Base-by-base conservation (phyloP, 2,113 vertebrate genomes). In the Fukomys damarensis region DNA sequence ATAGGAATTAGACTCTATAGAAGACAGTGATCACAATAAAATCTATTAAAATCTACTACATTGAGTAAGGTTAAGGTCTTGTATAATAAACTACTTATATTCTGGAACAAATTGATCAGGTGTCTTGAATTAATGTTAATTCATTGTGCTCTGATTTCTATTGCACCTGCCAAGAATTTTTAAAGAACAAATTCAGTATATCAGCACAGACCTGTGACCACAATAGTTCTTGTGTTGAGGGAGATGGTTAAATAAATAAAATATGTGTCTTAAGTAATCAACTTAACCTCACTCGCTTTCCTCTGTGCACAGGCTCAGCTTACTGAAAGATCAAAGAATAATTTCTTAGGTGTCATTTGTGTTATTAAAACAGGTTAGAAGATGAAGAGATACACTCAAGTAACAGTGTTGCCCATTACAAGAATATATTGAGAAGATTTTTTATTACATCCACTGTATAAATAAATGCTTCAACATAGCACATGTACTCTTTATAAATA, bases 261-360 rank as follows among this genome's bases (percentile, higher is more conserved):
- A 95, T 77, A 59, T 89, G 14, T 95, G 9, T 93, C 86, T 96
- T 97, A 84, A 96, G 32, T 90, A 96, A 97, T 97, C 49, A 94
- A 5, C 96, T 98, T 97, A 98, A 96, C n/a, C 76, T 97, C 49
- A 81, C 93, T 96, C 74, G 76, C 72, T 76, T 97, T 97, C 54
- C 41, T 86, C 32, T 96, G 52, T 96, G 32, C 52, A 91, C 63
- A 97, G 63, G 46, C 30, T 98, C 95, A 83, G 95, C 97, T 97
- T 97, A 95, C 82, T 97, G 92, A 96, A 93, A 97, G 92, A 97
- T 95, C 46, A 96, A 98, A 56, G 43, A 97, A 96, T 94, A 96
- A 97, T 96, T 93, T 97, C 38, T 96, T 91, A 49, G 32, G 2
- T 95, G 54, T 96, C 2, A 3, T 66, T 97, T 91, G 35, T 26